Evolutionary conservation across 2,113 vertebrate genomes (phyloP).

Genomic region (Syrrhaptes paradoxus): DNA sequence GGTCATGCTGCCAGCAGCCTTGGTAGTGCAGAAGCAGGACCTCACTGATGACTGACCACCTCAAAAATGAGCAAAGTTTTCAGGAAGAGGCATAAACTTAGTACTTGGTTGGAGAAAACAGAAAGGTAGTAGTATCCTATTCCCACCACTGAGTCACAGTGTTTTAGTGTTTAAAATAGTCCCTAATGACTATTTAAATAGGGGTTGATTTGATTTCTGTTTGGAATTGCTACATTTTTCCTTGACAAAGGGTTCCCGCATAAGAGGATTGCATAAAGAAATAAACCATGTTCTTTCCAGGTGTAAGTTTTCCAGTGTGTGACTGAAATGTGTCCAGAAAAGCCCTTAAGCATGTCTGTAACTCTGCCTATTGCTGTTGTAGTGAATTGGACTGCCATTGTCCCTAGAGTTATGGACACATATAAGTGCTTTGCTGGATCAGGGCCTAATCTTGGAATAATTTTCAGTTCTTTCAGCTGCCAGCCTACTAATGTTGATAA

Average conservation of each 20-base stretch:
- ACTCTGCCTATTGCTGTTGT: not conserved
- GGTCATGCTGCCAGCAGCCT: not conserved
- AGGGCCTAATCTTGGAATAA: not conserved
- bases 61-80: not conserved
- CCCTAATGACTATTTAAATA: not conserved
- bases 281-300: not conserved
- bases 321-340: not conserved
- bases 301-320: not conserved
- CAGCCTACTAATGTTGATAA: not conserved
- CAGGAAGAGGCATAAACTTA: rapidly evolving
- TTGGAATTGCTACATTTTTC: not conserved
- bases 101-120: not conserved
- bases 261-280: not conserved
- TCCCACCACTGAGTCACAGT: rapidly evolving
- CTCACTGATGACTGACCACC: not conserved
- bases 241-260: not conserved
- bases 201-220: not conserved
- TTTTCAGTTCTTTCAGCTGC: conserved; percentile 22
- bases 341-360: not conserved
- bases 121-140: not conserved
- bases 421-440: not conserved
- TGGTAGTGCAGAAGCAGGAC: not conserved
- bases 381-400: not conserved
- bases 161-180: not conserved
- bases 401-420: not conserved